These are phyloP conservation scores for Chrysotoxum bicinctum DNA, from an alignment of 2,888 invertebrate species.

Conservation along the genomic window DNA sequence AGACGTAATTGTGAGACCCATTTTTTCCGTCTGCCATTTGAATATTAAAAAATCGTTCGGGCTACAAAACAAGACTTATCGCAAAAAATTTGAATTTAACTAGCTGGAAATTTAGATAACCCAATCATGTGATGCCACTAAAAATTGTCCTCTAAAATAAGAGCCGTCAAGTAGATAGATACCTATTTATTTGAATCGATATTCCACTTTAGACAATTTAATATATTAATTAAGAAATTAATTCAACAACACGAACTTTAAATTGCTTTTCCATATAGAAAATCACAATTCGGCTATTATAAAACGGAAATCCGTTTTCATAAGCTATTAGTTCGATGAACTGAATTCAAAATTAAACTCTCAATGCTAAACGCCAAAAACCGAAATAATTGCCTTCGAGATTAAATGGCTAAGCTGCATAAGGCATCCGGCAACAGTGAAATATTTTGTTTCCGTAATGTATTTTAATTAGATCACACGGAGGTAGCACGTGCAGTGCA, in stretches of 20 bases:
- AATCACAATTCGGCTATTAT: background rate
- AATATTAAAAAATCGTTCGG: too few relatives aligned
- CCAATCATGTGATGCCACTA: too few relatives aligned
- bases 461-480: conserved; percentile 1
- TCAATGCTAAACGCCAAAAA: background rate
- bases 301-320: background rate
- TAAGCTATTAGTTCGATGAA: too few relatives aligned
- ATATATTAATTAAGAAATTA: background rate
- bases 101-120: too few relatives aligned
- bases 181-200: background rate
- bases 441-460: background rate
- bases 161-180: too few relatives aligned
- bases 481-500: background rate
- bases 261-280: background rate
- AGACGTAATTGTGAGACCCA: too few relatives aligned
- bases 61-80: too few relatives aligned
- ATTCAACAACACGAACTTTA: background rate
- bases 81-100: too few relatives aligned
- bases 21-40: too few relatives aligned
- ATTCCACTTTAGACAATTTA: background rate
- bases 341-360: background rate
- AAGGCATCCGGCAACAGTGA: background rate
- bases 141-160: too few relatives aligned
- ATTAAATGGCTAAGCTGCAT: background rate
- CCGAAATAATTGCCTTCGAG: background rate